Evolutionary conservation across 2,113 vertebrate species (phyloP), one percentile per base, ranked within the genome.

Genomic region (Anser brachyrhynchus): DNA sequence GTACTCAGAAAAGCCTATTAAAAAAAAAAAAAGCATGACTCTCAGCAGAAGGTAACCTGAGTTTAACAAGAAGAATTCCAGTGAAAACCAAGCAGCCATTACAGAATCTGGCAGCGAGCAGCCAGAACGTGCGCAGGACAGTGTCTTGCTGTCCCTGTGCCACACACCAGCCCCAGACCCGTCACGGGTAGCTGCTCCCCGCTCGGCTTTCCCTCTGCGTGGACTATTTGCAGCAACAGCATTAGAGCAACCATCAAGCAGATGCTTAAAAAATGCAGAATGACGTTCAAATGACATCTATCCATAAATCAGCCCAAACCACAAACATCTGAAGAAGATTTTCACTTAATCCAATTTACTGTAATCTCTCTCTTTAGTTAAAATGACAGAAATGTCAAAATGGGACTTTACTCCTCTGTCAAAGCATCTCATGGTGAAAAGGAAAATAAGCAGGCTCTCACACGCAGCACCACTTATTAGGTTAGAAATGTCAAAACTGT

Each of bases 261-360:
- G 96, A 96, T 95, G 96, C 96, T 96, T 96, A 76, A 96, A 94
- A 95, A 95, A 96, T 76, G 93, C 92, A 93, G 71, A 87, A 93
- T 96, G 95, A 96, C 96, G 77, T 96, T 96, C 87, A 96, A 96
- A 78, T 87, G 95, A 97, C 96, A 97, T 96, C 96, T 95, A 97
- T 97, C 96, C 91, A 96, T 97, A 97, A 96, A 96, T 93, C 93
- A 97, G 93, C 91, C 92, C 95, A 96, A 97, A 95, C 96, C 96
- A 96, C 96, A 96, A 96, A 96, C 95, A 97, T 96, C 96, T 96
- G 96, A 97, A 92, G 95, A 97, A 92, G 95, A 96, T 96, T 96
- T 97, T 91, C 96, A 96, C 95, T 97, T 97, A 96, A 97, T 97
- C 95, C 96, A 97, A 96, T 97, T 97, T 95, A 94, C 92, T 93